These are phyloP conservation scores for Polyommatus icarus DNA, from an alignment of 2,888 invertebrate genomes.

Conservation along the genomic window DNA sequence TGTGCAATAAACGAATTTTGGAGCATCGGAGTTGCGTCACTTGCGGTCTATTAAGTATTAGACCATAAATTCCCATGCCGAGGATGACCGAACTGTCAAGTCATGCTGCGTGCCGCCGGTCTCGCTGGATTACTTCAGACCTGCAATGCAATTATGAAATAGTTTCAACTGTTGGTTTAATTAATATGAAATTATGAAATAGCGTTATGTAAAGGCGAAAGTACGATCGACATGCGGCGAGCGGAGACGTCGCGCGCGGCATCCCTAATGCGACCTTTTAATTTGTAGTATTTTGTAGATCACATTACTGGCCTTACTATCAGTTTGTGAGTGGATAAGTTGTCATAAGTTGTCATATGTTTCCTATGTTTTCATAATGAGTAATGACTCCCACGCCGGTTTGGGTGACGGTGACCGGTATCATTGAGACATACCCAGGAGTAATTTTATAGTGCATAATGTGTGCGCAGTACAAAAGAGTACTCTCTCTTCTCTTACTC, in stretches of 20 bases:
- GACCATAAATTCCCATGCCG: not conserved
- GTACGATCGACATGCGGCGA: slow-evolving; percentile 71
- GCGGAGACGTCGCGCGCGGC: slow-evolving; percentile 53
- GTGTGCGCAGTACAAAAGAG: no score
- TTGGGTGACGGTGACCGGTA: no score
- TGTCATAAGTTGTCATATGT: no score
- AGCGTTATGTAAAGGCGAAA: slow-evolving; percentile 69
- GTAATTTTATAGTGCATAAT: no score
- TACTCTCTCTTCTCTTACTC: no score
- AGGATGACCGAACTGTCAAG: not conserved
- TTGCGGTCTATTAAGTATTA: no score
- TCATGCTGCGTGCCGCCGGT: not conserved
- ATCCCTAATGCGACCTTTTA: slow-evolving; percentile 47
- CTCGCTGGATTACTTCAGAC: not conserved
- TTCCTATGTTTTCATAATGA: no score
- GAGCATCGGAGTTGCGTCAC: no score
- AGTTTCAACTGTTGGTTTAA: slow-evolving; percentile 26
- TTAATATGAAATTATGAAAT: slow-evolving; percentile 36
- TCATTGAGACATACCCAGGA: no score
- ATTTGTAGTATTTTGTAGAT: slow-evolving; percentile 3
- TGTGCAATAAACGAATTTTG: no score
- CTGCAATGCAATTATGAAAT: slow-evolving; percentile 7
- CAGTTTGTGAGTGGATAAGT: no score
- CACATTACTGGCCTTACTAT: not conserved
- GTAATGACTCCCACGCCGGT: no score